Base-by-base conservation (phyloP, 2,797 vertebrate species). In the Gallinago solitaria region DNA sequence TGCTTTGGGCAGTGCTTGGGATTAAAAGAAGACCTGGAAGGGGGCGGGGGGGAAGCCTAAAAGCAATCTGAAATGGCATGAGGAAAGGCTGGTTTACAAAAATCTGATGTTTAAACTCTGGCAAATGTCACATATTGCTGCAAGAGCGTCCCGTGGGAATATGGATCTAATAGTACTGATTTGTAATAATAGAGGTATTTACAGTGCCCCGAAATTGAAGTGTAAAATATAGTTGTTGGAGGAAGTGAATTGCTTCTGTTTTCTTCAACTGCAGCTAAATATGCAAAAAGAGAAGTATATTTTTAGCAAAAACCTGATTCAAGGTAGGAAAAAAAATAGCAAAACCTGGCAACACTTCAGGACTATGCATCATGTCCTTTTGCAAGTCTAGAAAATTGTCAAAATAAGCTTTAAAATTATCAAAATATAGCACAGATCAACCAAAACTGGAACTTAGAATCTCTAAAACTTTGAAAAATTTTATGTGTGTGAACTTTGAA, bases 1-100 rank as follows among this genome's bases (percentile, higher is more conserved):
- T 25, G 28, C 33, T 73, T 59, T 32, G 25, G 20, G 59, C 64
- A 75, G 17, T 1, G n/a, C 37, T 90, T 2, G 9, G 63, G 54
- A 69, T 69, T 88, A 76, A 86, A 93, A 75, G 63, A 77, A 12
- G 48, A 77, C 45, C 39, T 51, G 53, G 27, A 9, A 10, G 17
- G 8, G 12, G 23, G 30, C 7, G 35, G 4, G 12, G 14, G 4
- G 19, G 27, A 60, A 28, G 23, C 15, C 47, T 47, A 30, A 78
- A 89, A 83, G 56, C 37, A 41, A 21, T 48, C 51, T 73, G 59
- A 91, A 86, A 74, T 33, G 63, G 43, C 57, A 56, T 7, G 59
- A 90, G 74, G 74, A 71, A 86, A 83, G 82, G 63, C 80, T 94
- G 74, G 37, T 90, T 96, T 94, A 61, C 70, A 89, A 75, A 93